Evolutionary conservation across 1,140 invertebrate genomes (phyloP).

Genomic region (Tribolium castaneum): DNA sequence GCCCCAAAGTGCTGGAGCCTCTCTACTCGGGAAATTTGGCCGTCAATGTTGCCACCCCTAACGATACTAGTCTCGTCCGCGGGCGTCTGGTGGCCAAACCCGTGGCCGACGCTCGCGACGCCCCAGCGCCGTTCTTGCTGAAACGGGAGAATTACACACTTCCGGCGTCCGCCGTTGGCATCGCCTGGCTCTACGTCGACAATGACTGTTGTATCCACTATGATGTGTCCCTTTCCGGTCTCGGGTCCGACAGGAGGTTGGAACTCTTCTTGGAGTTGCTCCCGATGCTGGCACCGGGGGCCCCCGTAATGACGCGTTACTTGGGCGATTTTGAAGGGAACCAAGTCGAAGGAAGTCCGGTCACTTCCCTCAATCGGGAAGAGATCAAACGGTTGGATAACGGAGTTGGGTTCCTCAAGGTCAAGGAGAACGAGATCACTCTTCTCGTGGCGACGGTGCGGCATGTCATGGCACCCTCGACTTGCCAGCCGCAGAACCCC

Average conservation of each 20-base stretch:
- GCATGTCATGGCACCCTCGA: constrained; percentile 71
- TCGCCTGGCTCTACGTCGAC: constrained; percentile 86
- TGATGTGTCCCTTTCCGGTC: constrained; percentile 71
- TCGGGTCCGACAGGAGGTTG: constrained; percentile 63
- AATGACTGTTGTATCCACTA: constrained; percentile 86
- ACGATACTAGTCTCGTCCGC: constrained; percentile 68
- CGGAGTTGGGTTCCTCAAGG: constrained; percentile 70
- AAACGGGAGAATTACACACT: constrained; percentile 68
- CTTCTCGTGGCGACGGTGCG: constrained; percentile 67
- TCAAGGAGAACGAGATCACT: constrained; percentile 67
- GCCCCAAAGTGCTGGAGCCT: constrained; percentile 79
- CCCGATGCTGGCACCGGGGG: constrained; percentile 72
- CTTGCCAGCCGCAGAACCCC: constrained; percentile 72
- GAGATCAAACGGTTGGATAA: constrained; percentile 71
- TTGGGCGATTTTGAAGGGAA: constrained; percentile 72
- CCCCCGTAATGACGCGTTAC: constrained; percentile 71
- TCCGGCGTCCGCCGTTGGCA: constrained; percentile 71
- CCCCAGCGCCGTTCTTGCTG: constrained; percentile 74
- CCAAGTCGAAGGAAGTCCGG: constrained; percentile 72
- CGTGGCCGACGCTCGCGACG: constrained; percentile 80
- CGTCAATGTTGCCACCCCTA: constrained; percentile 75
- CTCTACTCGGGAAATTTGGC: constrained; percentile 82
- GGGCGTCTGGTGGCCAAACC: constrained; percentile 75
- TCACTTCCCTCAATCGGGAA: constrained; percentile 68
- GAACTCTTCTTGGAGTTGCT: constrained; percentile 74